Evolutionary conservation across 2,888 invertebrate genomes (phyloP), one percentile per base, ranked within the genome.

Genomic region (Lepas anatifera): DNA sequence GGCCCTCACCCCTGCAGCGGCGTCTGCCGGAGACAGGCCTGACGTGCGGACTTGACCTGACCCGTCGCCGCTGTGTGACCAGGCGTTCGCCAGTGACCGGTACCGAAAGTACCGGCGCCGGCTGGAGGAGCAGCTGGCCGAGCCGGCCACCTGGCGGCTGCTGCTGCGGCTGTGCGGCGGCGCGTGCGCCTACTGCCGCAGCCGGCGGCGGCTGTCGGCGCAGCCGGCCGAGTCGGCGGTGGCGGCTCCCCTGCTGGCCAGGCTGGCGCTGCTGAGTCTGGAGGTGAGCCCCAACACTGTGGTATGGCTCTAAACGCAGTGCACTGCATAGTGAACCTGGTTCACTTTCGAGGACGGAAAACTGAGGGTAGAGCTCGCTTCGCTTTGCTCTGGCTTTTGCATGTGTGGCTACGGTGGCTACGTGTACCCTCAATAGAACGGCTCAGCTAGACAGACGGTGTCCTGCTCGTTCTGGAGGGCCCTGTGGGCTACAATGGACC

Each of bases 121-220:
- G 68, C 76, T 86, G 71, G 80, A 81, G n/a, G 81, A 84, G 73
- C 77, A 85, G 58, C 81, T 86, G 71, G 76, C 79, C 0, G 84
- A 85, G 72, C 75, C 78, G 25, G 75, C 81, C 25, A 84, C 84
- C 75, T 81, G 82, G 76, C 79, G 82, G 6, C 78, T 79, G 29
- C 76, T 86, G 7, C 82, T 83, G 72, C 80, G 22, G 7, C 58
- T 58, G 32, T 18, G 32, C 32, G 58, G 22, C 22, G 58, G 22
- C 22, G 58, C 18, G 22, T 35, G 35, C 16, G 58, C 58, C 58
- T 58, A 58, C 58, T 58, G 58, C 35, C 22, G 6, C 58, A 18
- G 32, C 58, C 58, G 58, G 1, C 52, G 29, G 27, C 10, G 27
- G 27, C 16, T 29, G 16, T 1, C 13, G 16, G 13, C 1, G 16